phyloP scores from a whole-genome alignment of 2,797 vertebrate species.

The Streptopelia turtur region DNA sequence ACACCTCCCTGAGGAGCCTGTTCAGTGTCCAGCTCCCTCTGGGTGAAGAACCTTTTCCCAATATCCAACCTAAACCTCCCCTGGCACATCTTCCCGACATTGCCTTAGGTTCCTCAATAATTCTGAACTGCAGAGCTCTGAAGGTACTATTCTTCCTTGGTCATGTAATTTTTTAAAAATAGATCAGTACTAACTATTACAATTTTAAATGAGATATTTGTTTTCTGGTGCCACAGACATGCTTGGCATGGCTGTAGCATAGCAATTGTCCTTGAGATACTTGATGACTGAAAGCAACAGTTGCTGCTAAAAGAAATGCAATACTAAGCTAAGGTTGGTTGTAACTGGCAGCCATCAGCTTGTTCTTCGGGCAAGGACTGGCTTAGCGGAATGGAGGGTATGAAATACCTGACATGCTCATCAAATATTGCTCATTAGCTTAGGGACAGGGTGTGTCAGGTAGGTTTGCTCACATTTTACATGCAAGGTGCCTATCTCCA shows the following conservation, averaged over 20 bases:
- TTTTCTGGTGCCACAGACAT: background rate
- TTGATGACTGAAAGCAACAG: slow-evolving; percentile 19
- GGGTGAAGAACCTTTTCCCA: too few species aligned
- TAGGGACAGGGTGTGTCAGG: background rate
- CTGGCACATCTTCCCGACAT: too few species aligned
- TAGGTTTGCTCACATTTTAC: background rate
- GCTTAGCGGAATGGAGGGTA: background rate
- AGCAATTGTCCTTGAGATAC: background rate
- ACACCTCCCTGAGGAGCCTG: too few species aligned
- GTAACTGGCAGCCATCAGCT: background rate
- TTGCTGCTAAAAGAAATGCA: background rate
- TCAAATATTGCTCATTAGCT: background rate
- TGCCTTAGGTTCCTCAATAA: too few species aligned
- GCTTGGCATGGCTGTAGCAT: background rate
- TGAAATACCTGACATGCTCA: background rate
- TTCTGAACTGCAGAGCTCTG: background rate
- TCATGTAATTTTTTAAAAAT: background rate
- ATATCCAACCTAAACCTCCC: too few species aligned
- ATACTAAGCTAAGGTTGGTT: background rate
- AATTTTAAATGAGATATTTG: background rate
- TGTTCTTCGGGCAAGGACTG: background rate
- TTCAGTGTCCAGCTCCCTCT: too few species aligned
- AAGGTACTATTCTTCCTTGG: too few species aligned
- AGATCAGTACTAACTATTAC: background rate
- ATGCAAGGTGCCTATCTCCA: fast-evolving